Percentiles rank a stretch among this genome's conserved stretches.
Conservation (phyloP, 2,113 vertebrate species). For the Rattus rattus region DNA sequence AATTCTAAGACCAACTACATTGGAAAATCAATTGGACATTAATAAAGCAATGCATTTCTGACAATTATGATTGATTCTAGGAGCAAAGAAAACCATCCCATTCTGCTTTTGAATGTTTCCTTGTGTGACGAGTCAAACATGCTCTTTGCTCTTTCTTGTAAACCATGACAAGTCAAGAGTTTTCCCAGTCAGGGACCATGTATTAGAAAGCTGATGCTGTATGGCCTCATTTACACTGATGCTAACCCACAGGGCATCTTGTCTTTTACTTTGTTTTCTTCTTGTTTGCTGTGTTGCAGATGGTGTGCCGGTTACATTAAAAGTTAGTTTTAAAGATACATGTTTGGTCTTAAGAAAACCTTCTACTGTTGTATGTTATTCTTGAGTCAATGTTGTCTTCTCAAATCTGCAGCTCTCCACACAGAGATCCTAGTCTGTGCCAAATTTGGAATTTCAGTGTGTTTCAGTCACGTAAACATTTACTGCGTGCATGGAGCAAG, state of each 20-base stretch:
- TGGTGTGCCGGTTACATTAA: conserved; percentile 66
- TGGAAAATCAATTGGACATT: not conserved
- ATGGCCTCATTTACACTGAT: not conserved
- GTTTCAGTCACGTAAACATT: not conserved
- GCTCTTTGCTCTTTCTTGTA: not conserved
- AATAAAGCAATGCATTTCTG: not conserved
- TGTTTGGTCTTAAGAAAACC: not conserved
- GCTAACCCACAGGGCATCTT: not conserved
- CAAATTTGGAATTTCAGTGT: not conserved
- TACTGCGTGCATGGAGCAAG: not conserved
- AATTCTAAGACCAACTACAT: not conserved
- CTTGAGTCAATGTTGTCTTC: not conserved
- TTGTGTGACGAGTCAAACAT: not conserved
- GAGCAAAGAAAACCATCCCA: not conserved
- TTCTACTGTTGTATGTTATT: not conserved
- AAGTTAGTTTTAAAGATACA: conserved; percentile 54
- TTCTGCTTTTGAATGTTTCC: not conserved
- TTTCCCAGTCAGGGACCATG: not conserved
- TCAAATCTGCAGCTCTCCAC: not conserved
- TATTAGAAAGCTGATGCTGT: not conserved
- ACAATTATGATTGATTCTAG: not conserved
- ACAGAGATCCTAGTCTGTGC: not conserved
- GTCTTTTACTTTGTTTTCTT: not conserved
- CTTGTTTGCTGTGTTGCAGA: not conserved
- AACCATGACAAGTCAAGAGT: not conserved